These are phyloP conservation scores for Phocoena sinus DNA, from an alignment of 2,113 vertebrate genomes.

Conservation along the genomic window DNA sequence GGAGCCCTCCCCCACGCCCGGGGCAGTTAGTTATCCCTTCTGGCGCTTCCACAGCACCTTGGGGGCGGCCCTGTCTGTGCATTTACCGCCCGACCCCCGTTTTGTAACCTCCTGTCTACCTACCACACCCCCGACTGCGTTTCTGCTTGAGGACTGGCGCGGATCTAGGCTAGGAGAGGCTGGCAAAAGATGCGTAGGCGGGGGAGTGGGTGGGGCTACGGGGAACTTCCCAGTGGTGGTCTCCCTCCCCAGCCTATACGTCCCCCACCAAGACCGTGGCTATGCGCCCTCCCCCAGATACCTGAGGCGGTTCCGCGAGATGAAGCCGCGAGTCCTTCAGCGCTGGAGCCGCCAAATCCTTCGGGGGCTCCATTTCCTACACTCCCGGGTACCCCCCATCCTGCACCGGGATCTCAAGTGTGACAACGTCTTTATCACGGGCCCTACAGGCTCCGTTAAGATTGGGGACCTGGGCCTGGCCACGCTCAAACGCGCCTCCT, in stretches of 20 bases:
- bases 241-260: fast-evolving
- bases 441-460: conserved; percentile 96
- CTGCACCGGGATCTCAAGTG: conserved; percentile 98
- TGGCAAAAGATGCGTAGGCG: background rate
- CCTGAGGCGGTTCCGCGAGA: conserved; percentile 96
- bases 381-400: conserved; percentile 95
- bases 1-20: background rate
- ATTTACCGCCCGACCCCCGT: background rate
- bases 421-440: conserved; percentile 99
- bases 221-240: background rate
- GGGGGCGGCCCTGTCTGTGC: background rate
- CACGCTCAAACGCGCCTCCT: conserved; percentile 96
- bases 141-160: background rate
- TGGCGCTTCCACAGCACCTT: background rate
- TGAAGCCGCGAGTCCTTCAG: conserved; percentile 97
- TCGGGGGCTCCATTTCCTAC: conserved; percentile 96
- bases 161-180: background rate
- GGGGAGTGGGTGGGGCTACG: background rate
- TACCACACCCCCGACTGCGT: background rate
- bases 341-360: conserved; percentile 96
- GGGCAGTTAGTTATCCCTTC: conserved; percentile 13
- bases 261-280: background rate
- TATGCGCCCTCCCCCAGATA: conserved; percentile 80
- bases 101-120: background rate
- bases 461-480: conserved; percentile 97